A percentile compares a stretch with the other conserved stretches of the same genome.
phyloP scores from a whole-genome alignment of 2,113 vertebrate genomes.

The Lagopus leucura region DNA sequence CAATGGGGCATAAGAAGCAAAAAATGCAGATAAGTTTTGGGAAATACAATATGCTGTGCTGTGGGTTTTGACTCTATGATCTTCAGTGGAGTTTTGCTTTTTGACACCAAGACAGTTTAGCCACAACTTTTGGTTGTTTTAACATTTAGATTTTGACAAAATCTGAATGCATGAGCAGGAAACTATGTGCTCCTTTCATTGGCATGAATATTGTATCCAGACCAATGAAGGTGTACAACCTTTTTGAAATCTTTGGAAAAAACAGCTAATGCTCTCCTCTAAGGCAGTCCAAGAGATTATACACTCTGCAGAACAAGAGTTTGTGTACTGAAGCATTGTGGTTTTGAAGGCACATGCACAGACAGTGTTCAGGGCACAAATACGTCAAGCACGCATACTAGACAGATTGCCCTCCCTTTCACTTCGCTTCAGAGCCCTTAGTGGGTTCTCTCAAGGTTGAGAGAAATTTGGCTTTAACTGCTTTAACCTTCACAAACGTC shows the following conservation, averaged over 20 bases:
- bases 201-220: not conserved
- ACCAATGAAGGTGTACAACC: not conserved
- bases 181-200: not conserved
- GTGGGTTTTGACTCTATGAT: not conserved
- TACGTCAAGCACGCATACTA: not conserved
- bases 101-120: not conserved
- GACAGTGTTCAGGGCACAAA: not conserved
- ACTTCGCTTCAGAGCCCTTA: constrained; percentile 27
- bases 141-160: constrained; percentile 6
- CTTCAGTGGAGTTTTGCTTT: not conserved
- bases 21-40: not conserved
- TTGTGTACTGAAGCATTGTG: not conserved
- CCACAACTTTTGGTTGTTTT: not conserved
- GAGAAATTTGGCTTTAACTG: constrained; percentile 23
- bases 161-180: not conserved
- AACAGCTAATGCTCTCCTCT: not conserved
- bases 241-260: not conserved
- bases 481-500: constrained; percentile 9
- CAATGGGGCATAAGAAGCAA: not conserved
- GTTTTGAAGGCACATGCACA: constrained; percentile 20
- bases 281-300: not conserved
- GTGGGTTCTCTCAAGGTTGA: constrained; percentile 31
- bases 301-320: not conserved
- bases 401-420: constrained; percentile 20
- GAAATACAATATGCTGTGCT: not conserved